Conservation (phyloP, 2,113 vertebrate species). For the Forbesichthys agassizii region DNA sequence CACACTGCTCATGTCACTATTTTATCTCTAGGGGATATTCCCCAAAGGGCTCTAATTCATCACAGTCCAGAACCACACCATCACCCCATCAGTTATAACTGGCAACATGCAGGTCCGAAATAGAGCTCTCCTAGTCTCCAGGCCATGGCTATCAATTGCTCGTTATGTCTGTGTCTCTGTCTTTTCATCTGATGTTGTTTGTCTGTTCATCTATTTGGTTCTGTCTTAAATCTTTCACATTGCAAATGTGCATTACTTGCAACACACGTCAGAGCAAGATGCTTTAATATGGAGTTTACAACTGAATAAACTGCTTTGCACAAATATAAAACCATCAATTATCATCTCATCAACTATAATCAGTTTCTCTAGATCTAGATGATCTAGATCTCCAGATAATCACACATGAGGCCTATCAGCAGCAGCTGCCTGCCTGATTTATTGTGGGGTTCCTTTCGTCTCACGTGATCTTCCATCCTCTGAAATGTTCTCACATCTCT, state of each 20-base stretch:
- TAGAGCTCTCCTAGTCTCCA: neutral
- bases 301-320: too few relatives aligned
- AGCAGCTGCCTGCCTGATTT: constrained; percentile 37
- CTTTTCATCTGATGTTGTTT: neutral
- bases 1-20: constrained; percentile 29
- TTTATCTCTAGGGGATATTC: constrained; percentile 28
- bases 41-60: constrained; percentile 35
- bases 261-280: too few relatives aligned
- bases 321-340: too few relatives aligned
- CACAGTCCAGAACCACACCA: constrained; percentile 6
- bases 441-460: constrained; percentile 11
- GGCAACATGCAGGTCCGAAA: constrained; percentile 15
- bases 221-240: neutral
- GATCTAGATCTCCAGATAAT: too few relatives aligned
- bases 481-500: constrained; percentile 28
- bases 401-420: neutral
- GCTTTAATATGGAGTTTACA: too few relatives aligned
- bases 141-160: neutral
- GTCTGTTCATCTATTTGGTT: neutral
- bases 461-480: constrained; percentile 40
- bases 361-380: too few relatives aligned
- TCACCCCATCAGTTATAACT: constrained; percentile 16
- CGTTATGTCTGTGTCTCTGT: constrained; percentile 5
- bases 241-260: too few relatives aligned
- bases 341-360: too few relatives aligned